Conservation (phyloP, 2,113 vertebrate genomes). For the Lophotis ruficrista region DNA sequence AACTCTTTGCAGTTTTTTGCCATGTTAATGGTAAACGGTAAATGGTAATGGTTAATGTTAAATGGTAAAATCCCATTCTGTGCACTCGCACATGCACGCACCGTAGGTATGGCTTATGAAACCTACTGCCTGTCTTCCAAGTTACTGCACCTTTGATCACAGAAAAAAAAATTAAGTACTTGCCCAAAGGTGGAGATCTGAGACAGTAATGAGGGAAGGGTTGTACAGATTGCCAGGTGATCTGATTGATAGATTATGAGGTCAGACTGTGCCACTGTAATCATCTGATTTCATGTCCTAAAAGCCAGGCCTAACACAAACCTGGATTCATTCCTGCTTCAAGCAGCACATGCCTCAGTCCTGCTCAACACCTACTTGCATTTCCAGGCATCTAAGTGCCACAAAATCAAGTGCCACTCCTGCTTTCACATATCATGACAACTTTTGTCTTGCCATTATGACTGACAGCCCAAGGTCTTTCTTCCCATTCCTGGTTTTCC, state of each 20-base stretch:
- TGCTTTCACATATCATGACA: not conserved
- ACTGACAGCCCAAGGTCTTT: not conserved
- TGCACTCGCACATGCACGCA: not conserved
- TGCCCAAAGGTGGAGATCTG: not conserved
- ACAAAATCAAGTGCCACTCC: not conserved
- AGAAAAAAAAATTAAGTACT: not conserved
- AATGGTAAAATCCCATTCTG: not conserved
- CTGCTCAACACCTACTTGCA: not conserved
- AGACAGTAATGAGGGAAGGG: not conserved
- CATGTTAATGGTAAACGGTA: too few species aligned
- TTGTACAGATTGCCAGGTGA: not conserved
- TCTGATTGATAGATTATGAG: not conserved
- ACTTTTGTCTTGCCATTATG: not conserved
- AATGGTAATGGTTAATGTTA: too few species aligned
- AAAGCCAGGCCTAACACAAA: not conserved
- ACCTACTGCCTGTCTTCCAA: not conserved
- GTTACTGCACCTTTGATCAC: not conserved
- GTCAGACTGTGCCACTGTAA: not conserved
- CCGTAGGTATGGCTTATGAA: not conserved
- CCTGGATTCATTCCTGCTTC: conserved; percentile 8
- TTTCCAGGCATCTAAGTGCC: not conserved
- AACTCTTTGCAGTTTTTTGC: not conserved
- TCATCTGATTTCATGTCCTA: not conserved
- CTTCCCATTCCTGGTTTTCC: not conserved
- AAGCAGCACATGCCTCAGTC: not conserved